Conservation (phyloP, 2,113 vertebrate genomes). For the Oophaga pumilio region DNA sequence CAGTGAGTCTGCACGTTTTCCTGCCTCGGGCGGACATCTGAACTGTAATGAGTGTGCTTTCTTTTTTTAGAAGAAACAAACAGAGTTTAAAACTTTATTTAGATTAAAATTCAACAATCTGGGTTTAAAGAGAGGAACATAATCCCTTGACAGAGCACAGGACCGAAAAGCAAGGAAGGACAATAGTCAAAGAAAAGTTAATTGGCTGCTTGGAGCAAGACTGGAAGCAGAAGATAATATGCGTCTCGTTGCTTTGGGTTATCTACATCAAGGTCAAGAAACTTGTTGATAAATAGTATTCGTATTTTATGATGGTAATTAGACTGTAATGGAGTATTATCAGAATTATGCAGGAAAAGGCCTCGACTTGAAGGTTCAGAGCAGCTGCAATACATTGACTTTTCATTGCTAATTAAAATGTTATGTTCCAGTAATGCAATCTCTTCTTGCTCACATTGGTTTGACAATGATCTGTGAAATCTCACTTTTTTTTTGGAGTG, state of each 20-base stretch:
- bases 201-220: neutral
- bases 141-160: conserved; percentile 34
- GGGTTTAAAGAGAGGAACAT: neutral
- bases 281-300: conserved; percentile 3
- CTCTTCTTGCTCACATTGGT: conserved; percentile 17
- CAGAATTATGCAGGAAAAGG: conserved; percentile 8
- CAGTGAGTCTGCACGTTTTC: neutral
- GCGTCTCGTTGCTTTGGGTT: neutral
- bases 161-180: neutral
- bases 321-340: conserved; percentile 28
- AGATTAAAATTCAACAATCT: conserved; percentile 24
- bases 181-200: conserved; percentile 27
- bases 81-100: conserved; percentile 52
- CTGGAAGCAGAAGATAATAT: conserved; percentile 1
- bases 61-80: conserved; percentile 43
- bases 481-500: neutral
- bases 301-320: conserved; percentile 6
- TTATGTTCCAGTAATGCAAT: conserved; percentile 37
- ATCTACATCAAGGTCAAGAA: conserved; percentile 8
- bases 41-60: conserved; percentile 31
- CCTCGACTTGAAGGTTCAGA: neutral
- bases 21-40: conserved; percentile 44
- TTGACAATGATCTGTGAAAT: conserved; percentile 33
- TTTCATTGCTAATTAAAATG: conserved; percentile 43
- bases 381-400: conserved; percentile 46